Percentiles rank a stretch among this genome's conserved stretches.
phyloP scores from a whole-genome alignment of 2,113 vertebrate genomes.

The Ellobius talpinus region DNA sequence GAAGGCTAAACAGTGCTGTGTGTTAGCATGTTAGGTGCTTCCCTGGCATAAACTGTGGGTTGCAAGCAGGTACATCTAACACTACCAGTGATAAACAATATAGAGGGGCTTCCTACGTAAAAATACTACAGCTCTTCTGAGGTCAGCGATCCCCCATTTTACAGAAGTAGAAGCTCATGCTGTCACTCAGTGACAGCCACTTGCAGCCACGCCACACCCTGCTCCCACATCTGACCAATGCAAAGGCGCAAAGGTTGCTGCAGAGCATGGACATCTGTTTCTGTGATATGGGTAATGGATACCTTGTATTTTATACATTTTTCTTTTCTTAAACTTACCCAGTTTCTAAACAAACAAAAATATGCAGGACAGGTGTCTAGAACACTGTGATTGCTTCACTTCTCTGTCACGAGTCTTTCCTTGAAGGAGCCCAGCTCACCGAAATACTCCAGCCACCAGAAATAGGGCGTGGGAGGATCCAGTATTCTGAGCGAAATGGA shows the following conservation, averaged over 20 bases:
- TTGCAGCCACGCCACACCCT: neutral
- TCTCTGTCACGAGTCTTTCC: neutral
- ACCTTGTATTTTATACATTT: neutral
- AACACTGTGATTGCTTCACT: neutral
- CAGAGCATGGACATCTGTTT: neutral
- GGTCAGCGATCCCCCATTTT: neutral
- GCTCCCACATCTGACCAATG: neutral
- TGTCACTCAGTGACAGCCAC: neutral
- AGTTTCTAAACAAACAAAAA: constrained; percentile 12
- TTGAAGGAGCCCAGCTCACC: neutral
- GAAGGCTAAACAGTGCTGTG: neutral
- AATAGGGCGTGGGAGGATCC: neutral
- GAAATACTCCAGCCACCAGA: neutral
- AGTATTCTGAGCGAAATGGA: neutral
- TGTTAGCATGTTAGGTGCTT: neutral
- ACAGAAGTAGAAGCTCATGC: neutral
- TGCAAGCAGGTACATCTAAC: neutral
- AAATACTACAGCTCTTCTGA: constrained; percentile 37
- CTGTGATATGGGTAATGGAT: neutral
- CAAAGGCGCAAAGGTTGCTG: neutral
- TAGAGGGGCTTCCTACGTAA: neutral
- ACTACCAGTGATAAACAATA: neutral
- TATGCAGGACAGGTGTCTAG: constrained; percentile 11
- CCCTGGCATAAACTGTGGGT: neutral
- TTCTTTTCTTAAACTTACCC: constrained; percentile 1